phyloP scores from a whole-genome alignment of 23 tunicate genomes.

The Ciona savignyi region DNA sequence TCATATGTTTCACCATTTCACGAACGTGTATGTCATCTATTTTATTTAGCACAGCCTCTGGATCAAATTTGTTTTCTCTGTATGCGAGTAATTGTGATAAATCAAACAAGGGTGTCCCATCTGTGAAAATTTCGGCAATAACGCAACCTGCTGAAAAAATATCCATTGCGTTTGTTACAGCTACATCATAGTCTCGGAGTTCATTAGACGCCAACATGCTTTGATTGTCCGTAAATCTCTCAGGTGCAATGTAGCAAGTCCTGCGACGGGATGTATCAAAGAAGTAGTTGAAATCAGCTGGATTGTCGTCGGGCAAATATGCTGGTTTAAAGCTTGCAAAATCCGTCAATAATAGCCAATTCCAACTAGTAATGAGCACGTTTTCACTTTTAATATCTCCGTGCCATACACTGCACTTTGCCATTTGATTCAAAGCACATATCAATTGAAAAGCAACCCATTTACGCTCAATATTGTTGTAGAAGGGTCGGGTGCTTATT shows the following conservation, averaged over 20 bases:
- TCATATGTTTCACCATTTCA: slow-evolving; percentile 67
- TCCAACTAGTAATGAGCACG: slow-evolving; percentile 82
- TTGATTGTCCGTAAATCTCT: slow-evolving; percentile 59
- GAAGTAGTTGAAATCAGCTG: slow-evolving; percentile 94
- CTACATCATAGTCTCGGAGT: slow-evolving; percentile 20
- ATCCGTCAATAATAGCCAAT: slow-evolving; percentile 90
- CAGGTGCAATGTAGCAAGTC: slow-evolving; percentile 91
- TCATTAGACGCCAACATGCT: slow-evolving; percentile 11
- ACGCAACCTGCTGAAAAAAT: slow-evolving; percentile 98
- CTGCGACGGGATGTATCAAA: slow-evolving; percentile 91
- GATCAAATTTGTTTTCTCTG: slow-evolving; percentile 46
- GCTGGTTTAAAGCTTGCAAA: slow-evolving; percentile 90
- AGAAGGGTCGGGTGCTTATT: slow-evolving; percentile 90
- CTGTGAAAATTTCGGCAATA: slow-evolving; percentile 91
- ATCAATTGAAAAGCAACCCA: slow-evolving; percentile 96
- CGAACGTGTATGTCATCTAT: slow-evolving; percentile 66
- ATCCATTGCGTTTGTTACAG: slow-evolving; percentile 58
- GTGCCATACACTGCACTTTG: slow-evolving; percentile 63
- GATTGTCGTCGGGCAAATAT: slow-evolving; percentile 87
- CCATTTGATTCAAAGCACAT: slow-evolving; percentile 86
- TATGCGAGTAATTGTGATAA: slow-evolving; percentile 74
- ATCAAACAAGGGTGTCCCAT: slow-evolving; percentile 77
- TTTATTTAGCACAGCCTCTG: slow-evolving; percentile 37
- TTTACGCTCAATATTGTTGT: slow-evolving; percentile 52
- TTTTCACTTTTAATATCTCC: slow-evolving; percentile 99